Conservation (phyloP, 2,888 invertebrate genomes). For the Lasioglossum marginatum region DNA sequence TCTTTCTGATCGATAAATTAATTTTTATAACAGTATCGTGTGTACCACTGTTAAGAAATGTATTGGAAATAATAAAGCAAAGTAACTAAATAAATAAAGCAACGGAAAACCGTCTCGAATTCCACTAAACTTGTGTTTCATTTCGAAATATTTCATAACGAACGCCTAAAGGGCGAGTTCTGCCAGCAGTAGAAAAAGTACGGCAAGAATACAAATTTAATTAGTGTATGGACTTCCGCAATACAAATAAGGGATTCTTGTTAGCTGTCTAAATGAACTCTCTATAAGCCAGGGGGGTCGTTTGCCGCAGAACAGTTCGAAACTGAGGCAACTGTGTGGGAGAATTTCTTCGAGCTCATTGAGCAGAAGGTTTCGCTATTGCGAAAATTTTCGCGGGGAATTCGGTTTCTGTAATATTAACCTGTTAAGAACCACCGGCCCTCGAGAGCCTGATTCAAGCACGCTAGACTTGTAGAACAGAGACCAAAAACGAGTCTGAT, state of each 20-base stretch:
- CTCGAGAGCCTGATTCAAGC: neutral
- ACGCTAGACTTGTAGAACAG: neutral
- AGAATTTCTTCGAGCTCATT: neutral
- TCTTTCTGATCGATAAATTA: no score
- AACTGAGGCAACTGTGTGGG: neutral
- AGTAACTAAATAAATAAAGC: neutral
- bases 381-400: neutral
- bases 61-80: neutral
- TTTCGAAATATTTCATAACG: neutral
- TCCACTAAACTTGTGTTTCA: neutral
- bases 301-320: neutral
- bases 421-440: neutral
- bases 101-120: neutral
- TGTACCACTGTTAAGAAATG: neutral
- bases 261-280: conserved; percentile 1
- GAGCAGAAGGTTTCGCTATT: conserved; percentile 5
- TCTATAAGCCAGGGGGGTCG: neutral
- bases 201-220: neutral
- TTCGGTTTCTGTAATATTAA: neutral
- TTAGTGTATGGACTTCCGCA: neutral
- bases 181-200: neutral
- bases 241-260: conserved; percentile 2
- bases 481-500: neutral
- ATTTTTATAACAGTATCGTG: no score
- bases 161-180: neutral